Percentiles rank a stretch among this genome's conserved stretches.
phyloP scores from a whole-genome alignment of 2,888 invertebrate species.

The Agriopis marginaria region DNA sequence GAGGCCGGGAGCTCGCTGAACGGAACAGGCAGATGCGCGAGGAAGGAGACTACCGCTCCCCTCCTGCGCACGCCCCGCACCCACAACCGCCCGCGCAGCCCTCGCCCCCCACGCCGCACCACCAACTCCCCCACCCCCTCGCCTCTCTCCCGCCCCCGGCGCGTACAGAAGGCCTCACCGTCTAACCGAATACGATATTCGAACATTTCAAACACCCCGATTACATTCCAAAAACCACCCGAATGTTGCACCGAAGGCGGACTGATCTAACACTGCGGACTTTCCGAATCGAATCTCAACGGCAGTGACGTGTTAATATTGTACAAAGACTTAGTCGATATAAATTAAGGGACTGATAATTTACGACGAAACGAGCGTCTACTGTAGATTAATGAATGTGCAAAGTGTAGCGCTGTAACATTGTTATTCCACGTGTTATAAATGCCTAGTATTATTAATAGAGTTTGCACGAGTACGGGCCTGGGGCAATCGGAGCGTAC shows the following conservation, averaged over 20 bases:
- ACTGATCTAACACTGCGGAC: slow-evolving; percentile 45
- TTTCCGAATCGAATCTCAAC: slow-evolving; percentile 47
- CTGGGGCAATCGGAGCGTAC: slow-evolving; percentile 81
- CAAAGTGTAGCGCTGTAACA: slow-evolving; percentile 78
- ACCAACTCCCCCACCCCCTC: slow-evolving; percentile 80
- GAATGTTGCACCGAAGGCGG: slow-evolving; percentile 50
- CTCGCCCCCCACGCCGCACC: slow-evolving; percentile 84
- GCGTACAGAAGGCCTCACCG: slow-evolving; percentile 91
- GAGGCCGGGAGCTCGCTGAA: slow-evolving; percentile 83
- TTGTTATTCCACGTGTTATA: slow-evolving; percentile 81
- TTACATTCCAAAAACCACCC: slow-evolving; percentile 68
- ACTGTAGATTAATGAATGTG: slow-evolving; percentile 67
- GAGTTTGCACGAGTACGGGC: slow-evolving; percentile 83
- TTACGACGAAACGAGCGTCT: slow-evolving; percentile 63
- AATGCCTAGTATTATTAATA: slow-evolving; percentile 81
- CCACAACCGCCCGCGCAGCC: slow-evolving; percentile 78
- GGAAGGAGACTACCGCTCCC: slow-evolving; percentile 80
- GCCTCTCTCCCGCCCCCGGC: slow-evolving; percentile 88
- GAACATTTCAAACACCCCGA: slow-evolving; percentile 44
- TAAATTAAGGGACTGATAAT: slow-evolving; percentile 66
- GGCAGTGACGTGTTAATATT: slow-evolving; percentile 69
- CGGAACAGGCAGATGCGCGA: slow-evolving; percentile 83
- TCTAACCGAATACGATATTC: slow-evolving; percentile 72
- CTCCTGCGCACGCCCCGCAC: slow-evolving; percentile 73
- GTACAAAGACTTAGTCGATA: slow-evolving; percentile 73